A percentile compares a stretch with the other conserved stretches of the same genome.
These are phyloP conservation scores for Ophion slaviceki DNA, from an alignment of 2,888 invertebrate species.

Conservation along the genomic window DNA sequence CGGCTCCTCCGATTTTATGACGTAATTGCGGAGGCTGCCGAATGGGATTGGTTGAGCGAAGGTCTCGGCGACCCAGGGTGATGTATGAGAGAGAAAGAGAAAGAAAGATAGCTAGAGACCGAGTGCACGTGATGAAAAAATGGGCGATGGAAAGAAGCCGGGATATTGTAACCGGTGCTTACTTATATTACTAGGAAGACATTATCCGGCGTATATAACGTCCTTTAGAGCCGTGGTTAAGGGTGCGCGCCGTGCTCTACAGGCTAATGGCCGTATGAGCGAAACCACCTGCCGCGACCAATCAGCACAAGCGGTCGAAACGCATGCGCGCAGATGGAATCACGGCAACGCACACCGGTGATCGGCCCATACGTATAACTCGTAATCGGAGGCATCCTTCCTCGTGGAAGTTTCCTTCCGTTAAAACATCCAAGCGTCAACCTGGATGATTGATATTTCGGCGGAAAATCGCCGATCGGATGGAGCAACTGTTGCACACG, in stretches of 20 bases:
- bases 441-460: not conserved
- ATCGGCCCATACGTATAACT: conserved; percentile 21
- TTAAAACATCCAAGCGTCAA: conserved; percentile 1
- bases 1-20: conserved; percentile 72
- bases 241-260: conserved; percentile 36
- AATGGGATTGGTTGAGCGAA: conserved; percentile 43
- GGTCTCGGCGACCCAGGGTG: conserved; percentile 38
- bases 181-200: conserved; percentile 73
- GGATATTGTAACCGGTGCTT: conserved; percentile 71
- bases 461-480: not conserved
- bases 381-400: conserved; percentile 23
- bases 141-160: conserved; percentile 34
- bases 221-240: conserved; percentile 48
- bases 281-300: conserved; percentile 69
- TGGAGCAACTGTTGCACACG: too few species aligned
- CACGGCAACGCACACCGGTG: conserved; percentile 28
- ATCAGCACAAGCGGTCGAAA: conserved; percentile 50
- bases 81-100: not conserved
- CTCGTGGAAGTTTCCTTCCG: not conserved
- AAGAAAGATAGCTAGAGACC: not conserved
- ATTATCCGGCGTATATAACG: conserved; percentile 68
- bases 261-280: conserved; percentile 67
- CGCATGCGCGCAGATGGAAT: conserved; percentile 50
- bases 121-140: conserved; percentile 40
- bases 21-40: conserved; percentile 70